Percentiles rank a stretch among this genome's conserved stretches.
Conservation (phyloP, 2,113 vertebrate species). For the Platysternon megacephalum region DNA sequence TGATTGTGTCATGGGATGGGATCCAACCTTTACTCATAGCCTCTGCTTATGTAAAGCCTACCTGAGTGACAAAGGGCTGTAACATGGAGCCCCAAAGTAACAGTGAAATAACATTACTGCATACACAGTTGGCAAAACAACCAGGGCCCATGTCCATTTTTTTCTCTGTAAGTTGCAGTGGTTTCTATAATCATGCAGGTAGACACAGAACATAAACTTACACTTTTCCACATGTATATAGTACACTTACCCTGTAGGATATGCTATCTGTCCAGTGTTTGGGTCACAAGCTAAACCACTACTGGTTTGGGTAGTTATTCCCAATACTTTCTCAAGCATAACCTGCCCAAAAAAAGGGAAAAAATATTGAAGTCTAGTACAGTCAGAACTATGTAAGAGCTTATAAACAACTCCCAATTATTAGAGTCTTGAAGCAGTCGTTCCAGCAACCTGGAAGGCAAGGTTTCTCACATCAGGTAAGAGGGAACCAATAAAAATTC, state of each 20-base stretch:
- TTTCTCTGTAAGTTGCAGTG: neutral
- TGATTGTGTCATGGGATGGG: neutral
- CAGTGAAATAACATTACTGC: neutral
- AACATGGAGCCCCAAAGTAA: neutral
- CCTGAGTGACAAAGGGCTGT: neutral
- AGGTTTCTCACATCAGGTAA: neutral
- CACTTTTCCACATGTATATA: neutral
- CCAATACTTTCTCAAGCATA: conserved; percentile 86
- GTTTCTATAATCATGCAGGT: neutral
- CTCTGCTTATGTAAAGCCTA: neutral
- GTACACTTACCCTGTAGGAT: conserved; percentile 87
- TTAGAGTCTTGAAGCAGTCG: neutral
- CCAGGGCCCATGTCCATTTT: neutral
- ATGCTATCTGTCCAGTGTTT: conserved; percentile 84
- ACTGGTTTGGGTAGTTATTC: conserved; percentile 83
- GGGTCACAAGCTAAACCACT: conserved; percentile 87
- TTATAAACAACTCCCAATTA: neutral
- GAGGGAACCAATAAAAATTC: neutral
- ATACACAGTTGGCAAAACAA: neutral
- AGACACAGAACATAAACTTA: neutral
- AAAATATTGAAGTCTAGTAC: neutral
- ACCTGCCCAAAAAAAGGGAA: conserved; percentile 76
- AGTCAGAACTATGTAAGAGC: neutral
- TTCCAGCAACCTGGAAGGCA: neutral
- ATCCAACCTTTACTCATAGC: neutral